Base-by-base conservation (phyloP, 2,113 vertebrate species). In the Argyrosomus japonicus region DNA sequence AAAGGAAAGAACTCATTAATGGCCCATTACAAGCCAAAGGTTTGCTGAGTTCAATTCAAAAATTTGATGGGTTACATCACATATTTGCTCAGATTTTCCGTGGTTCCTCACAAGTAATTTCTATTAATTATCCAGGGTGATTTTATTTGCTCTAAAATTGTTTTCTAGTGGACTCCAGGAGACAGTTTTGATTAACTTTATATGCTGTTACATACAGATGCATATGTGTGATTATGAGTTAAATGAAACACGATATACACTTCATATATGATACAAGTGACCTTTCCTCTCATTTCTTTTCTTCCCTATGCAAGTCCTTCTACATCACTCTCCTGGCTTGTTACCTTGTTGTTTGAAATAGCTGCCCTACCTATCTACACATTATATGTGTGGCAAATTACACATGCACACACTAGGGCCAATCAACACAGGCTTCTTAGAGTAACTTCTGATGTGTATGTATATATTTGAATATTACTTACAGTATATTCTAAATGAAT, bases 1-100 rank as follows among this genome's bases (percentile, higher is more conserved):
- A 43, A 21, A 40, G 6, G 8, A 53, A 40, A 15, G 1, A 32
- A 15, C 50, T 43, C 4, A 57, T 54, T 40, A 17, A n/a, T 27
- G 19, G 54, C 14, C 32, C 15, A 81, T 73, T 13, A 47, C 8
- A 36, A 23, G 65, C 45, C 40, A 74, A n/a, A 60, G 15, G 13
- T 43, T 54, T 25, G 23, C 32, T 60, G 36, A 21, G 29, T 18
- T 45, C 21, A 32, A 32, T 57, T 57, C 3, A 3, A 29, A 29
- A 27, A 60, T 27, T 58, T 2, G 4, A 25, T 32, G 32, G 8
- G 7, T 7, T 14, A 18, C n/a, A 19, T 50, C 9, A 15, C 6
- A 48, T 82, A 48, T 82, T 40, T 50, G 25, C 25, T 56, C 18
- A 32, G 4, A 58, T 79, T 40, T 23, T 75, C 29, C 43, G 13